Conservation (phyloP, 2,113 vertebrate genomes). For the Archocentrus centrarchus region DNA sequence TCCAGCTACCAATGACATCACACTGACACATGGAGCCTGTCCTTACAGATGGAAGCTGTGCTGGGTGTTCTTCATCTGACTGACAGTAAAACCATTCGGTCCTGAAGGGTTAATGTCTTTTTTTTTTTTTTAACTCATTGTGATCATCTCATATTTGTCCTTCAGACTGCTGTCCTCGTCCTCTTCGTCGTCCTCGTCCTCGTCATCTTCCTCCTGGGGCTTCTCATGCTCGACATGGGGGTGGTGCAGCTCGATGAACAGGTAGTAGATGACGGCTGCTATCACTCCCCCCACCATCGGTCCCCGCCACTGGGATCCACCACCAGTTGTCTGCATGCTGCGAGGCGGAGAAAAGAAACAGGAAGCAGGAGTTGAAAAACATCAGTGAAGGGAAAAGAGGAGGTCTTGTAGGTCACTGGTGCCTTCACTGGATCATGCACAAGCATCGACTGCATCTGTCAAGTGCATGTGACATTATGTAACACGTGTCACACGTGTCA, state of each 20-base stretch:
- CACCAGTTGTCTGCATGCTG: slow-evolving; percentile 92
- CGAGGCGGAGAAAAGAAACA: slow-evolving; percentile 1
- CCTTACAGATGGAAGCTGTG: slow-evolving; percentile 10
- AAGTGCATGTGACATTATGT: slow-evolving; percentile 61
- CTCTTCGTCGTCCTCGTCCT: slow-evolving; percentile 75
- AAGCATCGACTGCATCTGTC: slow-evolving; percentile 40
- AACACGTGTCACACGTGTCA: slow-evolving; percentile 33
- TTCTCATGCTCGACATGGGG: slow-evolving; percentile 40
- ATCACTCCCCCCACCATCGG: slow-evolving; percentile 88
- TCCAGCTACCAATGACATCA: slow-evolving; percentile 33
- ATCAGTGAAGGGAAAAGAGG: neutral
- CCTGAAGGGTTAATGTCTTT: slow-evolving; percentile 6
- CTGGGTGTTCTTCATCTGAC: slow-evolving; percentile 27
- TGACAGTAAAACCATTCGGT: slow-evolving; percentile 23
- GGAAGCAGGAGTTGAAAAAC: neutral
- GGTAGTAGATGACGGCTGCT: slow-evolving; percentile 85
- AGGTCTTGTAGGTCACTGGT: neutral
- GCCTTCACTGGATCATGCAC: slow-evolving; percentile 27
- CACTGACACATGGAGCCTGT: slow-evolving; percentile 31
- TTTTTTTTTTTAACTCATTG: slow-evolving; percentile 72
- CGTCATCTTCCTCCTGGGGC: slow-evolving; percentile 68
- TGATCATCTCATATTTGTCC: slow-evolving; percentile 90
- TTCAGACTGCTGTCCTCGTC: slow-evolving; percentile 79
- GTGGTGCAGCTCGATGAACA: slow-evolving; percentile 91
- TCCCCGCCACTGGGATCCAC: slow-evolving; percentile 93